Base-by-base conservation (phyloP, 2,113 vertebrate genomes). In the Cairina moschata region DNA sequence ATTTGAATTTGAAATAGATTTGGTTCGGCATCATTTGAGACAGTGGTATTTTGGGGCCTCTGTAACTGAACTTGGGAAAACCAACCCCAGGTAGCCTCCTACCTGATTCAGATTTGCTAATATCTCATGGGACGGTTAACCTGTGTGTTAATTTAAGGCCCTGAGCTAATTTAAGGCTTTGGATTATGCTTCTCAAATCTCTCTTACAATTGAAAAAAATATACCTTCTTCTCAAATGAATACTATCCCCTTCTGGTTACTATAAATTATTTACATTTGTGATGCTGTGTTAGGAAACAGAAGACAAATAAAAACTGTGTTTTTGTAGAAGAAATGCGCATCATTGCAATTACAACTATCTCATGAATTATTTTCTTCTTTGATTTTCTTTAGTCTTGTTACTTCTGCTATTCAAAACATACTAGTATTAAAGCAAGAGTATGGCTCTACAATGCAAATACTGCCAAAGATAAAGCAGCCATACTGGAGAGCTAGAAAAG, bases 1-100 rank as follows among this genome's bases (percentile, higher is more conserved):
- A 76, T 59, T 83, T 91, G 85, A 92, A 77, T 59, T 74, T 87
- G 63, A 95, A 92, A 91, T 95, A 95, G 58, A 83, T 71, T 92
- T 80, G 87, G 87, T 78, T 92, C 78, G 62, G 76, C 60, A 74
- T 73, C 65, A 74, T 78, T 68, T 90, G 90, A 66, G 91, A 85
- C 62, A 87, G 89, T 60, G 32, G 50, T 85, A 58, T 40, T 77
- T 94, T 54, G 55, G 68, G 80, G 65, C 36, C 38, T 38, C 84
- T 32, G 52, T 59, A 62, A 92, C 62, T 86, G 73, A 93, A 22
- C 73, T 91, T 84, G 32, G 86, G 86, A 95, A 95, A 89, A 93
- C 29, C 67, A 59, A 96, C 80, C 79, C 87, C 91, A 94, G 52
- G 93, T 89, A 91, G 63, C 83, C 67, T 54, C 77, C 5, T 72